These are phyloP conservation scores for Spongilla lacustris DNA, from an alignment of 37 sponge, comb jelly and placozoan genomes.

Conservation along the genomic window DNA sequence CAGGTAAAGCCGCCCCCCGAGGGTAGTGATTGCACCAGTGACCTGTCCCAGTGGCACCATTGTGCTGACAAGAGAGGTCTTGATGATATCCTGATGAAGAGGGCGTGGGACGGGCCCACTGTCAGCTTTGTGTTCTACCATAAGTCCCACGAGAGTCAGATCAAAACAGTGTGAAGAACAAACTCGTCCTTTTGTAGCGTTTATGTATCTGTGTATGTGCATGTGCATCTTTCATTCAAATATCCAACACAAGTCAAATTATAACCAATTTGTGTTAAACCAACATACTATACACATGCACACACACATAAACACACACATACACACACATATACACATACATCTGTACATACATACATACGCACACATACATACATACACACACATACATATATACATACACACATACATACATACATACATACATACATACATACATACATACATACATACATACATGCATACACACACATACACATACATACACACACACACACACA, in stretches of 20 bases:
- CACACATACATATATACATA: background rate
- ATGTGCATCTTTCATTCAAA: background rate
- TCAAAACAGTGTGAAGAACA: constrained; percentile 53
- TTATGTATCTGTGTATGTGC: background rate
- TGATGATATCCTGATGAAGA: constrained; percentile 73
- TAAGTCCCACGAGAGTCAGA: constrained; percentile 77
- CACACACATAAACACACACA: constrained; percentile 1
- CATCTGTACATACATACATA: background rate
- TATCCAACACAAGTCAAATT: background rate
- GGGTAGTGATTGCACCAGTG: constrained; percentile 68
- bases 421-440: too few relatives aligned
- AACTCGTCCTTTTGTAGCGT: background rate
- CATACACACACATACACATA: too few relatives aligned
- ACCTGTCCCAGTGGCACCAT: constrained; percentile 92
- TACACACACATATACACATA: constrained; percentile 15
- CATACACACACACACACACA: background rate
- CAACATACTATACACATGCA: background rate
- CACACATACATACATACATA: background rate
- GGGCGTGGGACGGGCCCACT: constrained; percentile 55
- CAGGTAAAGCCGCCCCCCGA: constrained; percentile 81
- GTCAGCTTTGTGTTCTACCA: constrained; percentile 91
- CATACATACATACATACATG: too few relatives aligned
- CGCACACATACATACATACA: background rate
- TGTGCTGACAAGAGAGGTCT: constrained; percentile 67
- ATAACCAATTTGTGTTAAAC: background rate